Evolutionary conservation across 1,140 invertebrate genomes (phyloP).

Genomic region (Drosophila truncata): DNA sequence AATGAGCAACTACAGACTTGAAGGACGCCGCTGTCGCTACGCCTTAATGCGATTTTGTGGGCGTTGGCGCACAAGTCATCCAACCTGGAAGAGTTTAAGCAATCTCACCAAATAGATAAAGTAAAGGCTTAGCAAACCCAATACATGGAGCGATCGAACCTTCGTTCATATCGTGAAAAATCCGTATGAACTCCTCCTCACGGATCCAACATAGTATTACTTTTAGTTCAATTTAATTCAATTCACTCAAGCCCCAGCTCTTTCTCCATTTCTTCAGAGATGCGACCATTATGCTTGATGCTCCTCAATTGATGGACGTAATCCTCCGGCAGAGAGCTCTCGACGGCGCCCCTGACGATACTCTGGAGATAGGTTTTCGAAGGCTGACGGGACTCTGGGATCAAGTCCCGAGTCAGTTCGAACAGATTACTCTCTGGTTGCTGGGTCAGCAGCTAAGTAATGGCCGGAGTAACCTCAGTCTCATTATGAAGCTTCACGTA

Average conservation of each 20-base stretch:
- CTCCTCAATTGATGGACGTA: slow-evolving; percentile 57
- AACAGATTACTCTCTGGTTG: slow-evolving; percentile 55
- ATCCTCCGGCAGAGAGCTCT: slow-evolving; percentile 60
- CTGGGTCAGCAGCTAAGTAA: slow-evolving; percentile 60
- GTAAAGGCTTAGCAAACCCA: neutral
- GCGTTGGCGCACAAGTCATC: slow-evolving; percentile 80
- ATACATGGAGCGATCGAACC: neutral
- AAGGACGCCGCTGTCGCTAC: slow-evolving; percentile 59
- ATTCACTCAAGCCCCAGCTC: slow-evolving; percentile 54
- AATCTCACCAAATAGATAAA: too few relatives aligned
- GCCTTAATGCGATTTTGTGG: slow-evolving; percentile 73
- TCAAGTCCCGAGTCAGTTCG: slow-evolving; percentile 21
- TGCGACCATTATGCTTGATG: slow-evolving; percentile 69
- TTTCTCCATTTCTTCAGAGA: slow-evolving; percentile 36
- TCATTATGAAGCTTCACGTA: slow-evolving; percentile 31
- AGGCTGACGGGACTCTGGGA: slow-evolving; percentile 49
- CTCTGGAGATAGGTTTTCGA: slow-evolving; percentile 76
- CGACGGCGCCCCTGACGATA: slow-evolving; percentile 69
- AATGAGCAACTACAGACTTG: too few relatives aligned
- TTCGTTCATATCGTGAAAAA: neutral
- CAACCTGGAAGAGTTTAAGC: too few relatives aligned
- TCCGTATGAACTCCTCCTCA: neutral
- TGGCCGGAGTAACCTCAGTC: slow-evolving; percentile 22
- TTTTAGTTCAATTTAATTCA: too few relatives aligned
- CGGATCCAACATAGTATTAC: too few relatives aligned